phyloP scores from a whole-genome alignment of 1,140 invertebrate species.

The Telenomus remus region DNA sequence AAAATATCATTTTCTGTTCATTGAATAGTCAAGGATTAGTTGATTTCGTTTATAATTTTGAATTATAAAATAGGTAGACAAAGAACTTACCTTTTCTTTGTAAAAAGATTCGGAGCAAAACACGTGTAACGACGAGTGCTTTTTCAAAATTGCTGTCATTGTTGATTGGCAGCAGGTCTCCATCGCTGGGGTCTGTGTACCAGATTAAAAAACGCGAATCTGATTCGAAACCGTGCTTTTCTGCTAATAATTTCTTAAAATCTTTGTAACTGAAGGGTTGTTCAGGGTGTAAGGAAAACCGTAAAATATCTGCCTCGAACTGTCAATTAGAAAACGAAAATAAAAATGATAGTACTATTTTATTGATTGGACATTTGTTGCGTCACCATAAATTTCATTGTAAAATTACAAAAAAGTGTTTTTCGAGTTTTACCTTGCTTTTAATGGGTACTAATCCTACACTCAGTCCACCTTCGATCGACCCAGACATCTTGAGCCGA shows the following conservation, averaged over 20 bases:
- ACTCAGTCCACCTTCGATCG: background rate
- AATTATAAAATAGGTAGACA: background rate
- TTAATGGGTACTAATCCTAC: background rate
- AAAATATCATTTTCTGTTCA: no score
- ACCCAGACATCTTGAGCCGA: no score
- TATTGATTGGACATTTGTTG: no score
- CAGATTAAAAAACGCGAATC: constrained; percentile 93
- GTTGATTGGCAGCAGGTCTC: constrained; percentile 97
- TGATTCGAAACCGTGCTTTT: constrained; percentile 88
- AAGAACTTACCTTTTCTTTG: constrained; percentile 88
- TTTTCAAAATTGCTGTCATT: constrained; percentile 96
- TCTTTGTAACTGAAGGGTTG: constrained; percentile 87
- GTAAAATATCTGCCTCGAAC: constrained; percentile 98
- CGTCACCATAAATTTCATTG: no score
- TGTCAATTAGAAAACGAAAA: constrained; percentile 71
- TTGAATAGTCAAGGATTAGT: no score
- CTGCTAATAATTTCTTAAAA: constrained; percentile 85
- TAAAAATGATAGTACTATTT: background rate
- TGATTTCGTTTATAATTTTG: background rate
- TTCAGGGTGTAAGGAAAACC: constrained; percentile 89
- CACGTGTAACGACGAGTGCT: constrained; percentile 88
- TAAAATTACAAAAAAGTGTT: no score
- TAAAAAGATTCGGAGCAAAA: constrained; percentile 90
- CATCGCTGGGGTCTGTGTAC: constrained; percentile 95
- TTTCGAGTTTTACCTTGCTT: constrained; percentile 6